Conservation (phyloP, 2,888 invertebrate genomes). For the Opisthograptis luteolata region DNA sequence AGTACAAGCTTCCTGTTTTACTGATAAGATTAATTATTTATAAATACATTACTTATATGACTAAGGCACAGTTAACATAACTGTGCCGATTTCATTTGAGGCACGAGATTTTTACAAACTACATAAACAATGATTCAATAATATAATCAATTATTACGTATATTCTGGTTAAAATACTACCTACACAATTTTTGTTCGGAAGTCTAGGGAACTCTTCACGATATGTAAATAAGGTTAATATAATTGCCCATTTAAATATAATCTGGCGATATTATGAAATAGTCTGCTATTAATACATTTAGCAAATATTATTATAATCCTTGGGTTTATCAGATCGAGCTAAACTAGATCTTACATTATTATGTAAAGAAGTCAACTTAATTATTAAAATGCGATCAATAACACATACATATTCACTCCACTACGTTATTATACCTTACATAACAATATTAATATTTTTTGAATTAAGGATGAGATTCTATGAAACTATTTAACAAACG, state of each 20-base stretch:
- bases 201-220: conserved; percentile 13
- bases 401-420: too few relatives aligned
- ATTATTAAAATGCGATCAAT: conserved; percentile 15
- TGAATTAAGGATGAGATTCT: conserved; percentile 22
- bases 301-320: neutral
- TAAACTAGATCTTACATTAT: conserved; percentile 7
- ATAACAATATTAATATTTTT: conserved; percentile 1
- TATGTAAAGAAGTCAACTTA: conserved; percentile 3
- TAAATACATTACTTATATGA: conserved; percentile 42
- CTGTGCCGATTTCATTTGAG: conserved; percentile 61
- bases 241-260: neutral
- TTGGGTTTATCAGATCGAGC: conserved; percentile 13
- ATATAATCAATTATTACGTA: conserved; percentile 31
- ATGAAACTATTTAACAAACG: conserved; percentile 24
- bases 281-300: neutral
- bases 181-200: conserved; percentile 26
- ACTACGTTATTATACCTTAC: conserved; percentile 1
- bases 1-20: conserved; percentile 33
- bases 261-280: neutral
- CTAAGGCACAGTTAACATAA: conserved; percentile 72
- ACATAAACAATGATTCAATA: too few relatives aligned
- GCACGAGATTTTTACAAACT: conserved; percentile 49
- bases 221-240: conserved; percentile 23
- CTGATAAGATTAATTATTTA: conserved; percentile 20
- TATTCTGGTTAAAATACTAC: conserved; percentile 25